Evolutionary conservation across 2,113 vertebrate genomes (phyloP), one percentile per base, ranked within the genome.

Genomic region (Pelvicachromis taeniatus): DNA sequence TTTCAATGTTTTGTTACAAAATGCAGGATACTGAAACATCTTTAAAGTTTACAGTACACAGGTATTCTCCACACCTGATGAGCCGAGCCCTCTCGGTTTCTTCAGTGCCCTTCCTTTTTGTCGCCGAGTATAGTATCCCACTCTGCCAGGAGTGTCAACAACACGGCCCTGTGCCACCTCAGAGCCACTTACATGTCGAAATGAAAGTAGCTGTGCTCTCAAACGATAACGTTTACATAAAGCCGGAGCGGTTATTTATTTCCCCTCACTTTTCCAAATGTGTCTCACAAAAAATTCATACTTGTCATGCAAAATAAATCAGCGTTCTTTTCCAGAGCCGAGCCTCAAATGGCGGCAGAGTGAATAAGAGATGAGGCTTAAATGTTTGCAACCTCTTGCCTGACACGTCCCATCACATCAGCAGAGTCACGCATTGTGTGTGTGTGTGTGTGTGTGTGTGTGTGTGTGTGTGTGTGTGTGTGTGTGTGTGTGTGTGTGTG

Each of bases 281-380:
- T 85, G 89, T 91, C 94, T 95, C 89, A 93, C 90, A 96, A 97
- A 95, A 96, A 96, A 97, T 96, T 96, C 95, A 92, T 95, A 94
- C 92, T 96, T 96, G 94, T 95, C 96, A 96, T 96, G 94, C 95
- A 96, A 97, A 97, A 97, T 96, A 96, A 96, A 97, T 96, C 93
- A 96, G 84, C 78, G 81, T 86, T 91, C 86, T 94, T 95, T 96
- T 93, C 90, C 85, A 59, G 91, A 91, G 95, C 91, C 82, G 83
- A 91, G 92, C 91, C 91, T 92, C 95, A 97, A 96, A 95, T 91
- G 81, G 77, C 94, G 94, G 93, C 89, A 92, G 94, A 95, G 94
- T 95, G 96, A 97, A 96, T 96, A 94, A 94, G 94, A 94, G 84
- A 96, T 91, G 91, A 97, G 93, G 91, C 93, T 93, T 97, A 96